Evolutionary conservation across 2,888 invertebrate species (phyloP).

Genomic region (Drosophila antonietae): DNA sequence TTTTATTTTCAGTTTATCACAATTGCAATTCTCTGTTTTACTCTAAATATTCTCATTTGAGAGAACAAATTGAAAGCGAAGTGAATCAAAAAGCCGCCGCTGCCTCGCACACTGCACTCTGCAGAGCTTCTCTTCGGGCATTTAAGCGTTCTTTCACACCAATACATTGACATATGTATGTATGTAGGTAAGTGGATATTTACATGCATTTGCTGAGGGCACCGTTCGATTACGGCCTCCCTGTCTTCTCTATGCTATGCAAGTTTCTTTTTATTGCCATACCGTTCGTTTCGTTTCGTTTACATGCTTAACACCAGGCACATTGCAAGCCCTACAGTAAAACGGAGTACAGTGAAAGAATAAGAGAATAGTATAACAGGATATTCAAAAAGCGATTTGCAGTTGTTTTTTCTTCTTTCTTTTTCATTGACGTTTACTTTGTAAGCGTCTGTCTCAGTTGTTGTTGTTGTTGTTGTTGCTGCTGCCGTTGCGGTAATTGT

Average conservation of each 20-base stretch:
- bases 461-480: constrained; percentile 44
- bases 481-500: constrained; percentile 29
- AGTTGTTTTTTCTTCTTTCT: constrained; percentile 33
- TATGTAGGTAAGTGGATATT: not conserved
- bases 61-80: not conserved
- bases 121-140: not conserved
- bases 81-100: too few relatives aligned
- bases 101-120: constrained; percentile 21
- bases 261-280: constrained; percentile 36
- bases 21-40: constrained; percentile 41
- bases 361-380: constrained; percentile 37
- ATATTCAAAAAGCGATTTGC: constrained; percentile 41
- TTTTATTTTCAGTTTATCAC: constrained; percentile 45
- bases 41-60: not conserved
- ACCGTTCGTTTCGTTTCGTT: constrained; percentile 25
- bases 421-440: constrained; percentile 70
- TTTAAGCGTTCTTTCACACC: not conserved
- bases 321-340: constrained; percentile 27
- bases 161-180: not conserved
- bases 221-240: not conserved
- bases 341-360: constrained; percentile 17
- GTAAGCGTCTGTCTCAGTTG: constrained; percentile 76
- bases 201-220: constrained; percentile 2
- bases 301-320: constrained; percentile 25
- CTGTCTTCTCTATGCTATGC: not conserved